Conservation (phyloP, 2,113 vertebrate species). For the Semnopithecus entellus region DNA sequence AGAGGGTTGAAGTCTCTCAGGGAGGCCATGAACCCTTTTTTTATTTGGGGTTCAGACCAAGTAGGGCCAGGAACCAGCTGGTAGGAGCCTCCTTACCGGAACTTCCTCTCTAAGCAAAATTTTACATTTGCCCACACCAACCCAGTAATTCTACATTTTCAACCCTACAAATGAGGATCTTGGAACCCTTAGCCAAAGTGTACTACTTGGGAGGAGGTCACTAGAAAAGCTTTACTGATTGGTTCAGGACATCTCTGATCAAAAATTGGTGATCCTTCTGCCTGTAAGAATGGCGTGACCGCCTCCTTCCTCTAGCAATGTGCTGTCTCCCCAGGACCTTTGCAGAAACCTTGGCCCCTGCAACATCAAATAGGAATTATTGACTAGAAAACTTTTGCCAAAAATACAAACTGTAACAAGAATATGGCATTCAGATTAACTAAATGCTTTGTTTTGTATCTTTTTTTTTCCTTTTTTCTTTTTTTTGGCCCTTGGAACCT, state of each 20-base stretch:
- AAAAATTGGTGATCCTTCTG: background rate
- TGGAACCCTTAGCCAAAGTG: background rate
- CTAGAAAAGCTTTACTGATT: background rate
- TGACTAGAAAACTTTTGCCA: background rate
- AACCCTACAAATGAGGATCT: background rate
- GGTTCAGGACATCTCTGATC: background rate
- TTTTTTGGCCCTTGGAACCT: background rate
- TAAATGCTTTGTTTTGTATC: background rate
- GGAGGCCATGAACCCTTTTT: background rate
- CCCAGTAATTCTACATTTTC: background rate
- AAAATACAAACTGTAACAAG: background rate
- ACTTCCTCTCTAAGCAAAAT: background rate
- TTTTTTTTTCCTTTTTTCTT: background rate
- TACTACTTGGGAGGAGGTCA: background rate
- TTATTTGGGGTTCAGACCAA: background rate
- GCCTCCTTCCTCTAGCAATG: background rate
- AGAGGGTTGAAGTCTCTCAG: background rate
- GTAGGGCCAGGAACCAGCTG: background rate
- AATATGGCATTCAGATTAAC: background rate
- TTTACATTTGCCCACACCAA: background rate
- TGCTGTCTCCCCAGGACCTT: background rate
- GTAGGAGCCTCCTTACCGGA: background rate
- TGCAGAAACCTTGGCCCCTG: background rate
- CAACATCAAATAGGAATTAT: background rate
- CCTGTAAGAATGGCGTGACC: background rate